Evolutionary conservation across 2,797 vertebrate genomes (phyloP).

Genomic region (Mus minutoides): DNA sequence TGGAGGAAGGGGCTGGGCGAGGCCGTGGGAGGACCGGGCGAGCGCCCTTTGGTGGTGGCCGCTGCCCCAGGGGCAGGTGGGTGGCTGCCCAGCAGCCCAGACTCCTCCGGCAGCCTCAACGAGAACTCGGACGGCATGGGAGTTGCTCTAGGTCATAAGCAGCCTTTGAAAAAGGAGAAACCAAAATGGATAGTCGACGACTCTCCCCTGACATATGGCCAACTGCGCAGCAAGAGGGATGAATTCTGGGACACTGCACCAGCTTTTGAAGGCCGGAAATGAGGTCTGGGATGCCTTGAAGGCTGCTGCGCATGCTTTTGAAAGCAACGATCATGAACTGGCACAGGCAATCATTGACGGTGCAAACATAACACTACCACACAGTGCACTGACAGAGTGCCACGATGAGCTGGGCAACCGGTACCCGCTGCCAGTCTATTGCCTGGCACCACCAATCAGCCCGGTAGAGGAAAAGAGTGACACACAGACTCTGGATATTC

Average conservation of each 20-base stretch:
- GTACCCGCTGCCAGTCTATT: slow-evolving; percentile 99
- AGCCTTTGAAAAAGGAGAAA: slow-evolving; percentile 97
- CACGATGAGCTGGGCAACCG: slow-evolving; percentile 98
- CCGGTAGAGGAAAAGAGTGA: slow-evolving; percentile 98
- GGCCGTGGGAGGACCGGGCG: no score
- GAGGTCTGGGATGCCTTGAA: slow-evolving; percentile 99
- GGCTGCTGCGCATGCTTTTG: slow-evolving; percentile 96
- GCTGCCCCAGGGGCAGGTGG: no score
- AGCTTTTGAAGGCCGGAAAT: slow-evolving; percentile 96
- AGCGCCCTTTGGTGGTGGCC: no score
- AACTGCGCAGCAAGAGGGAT: slow-evolving; percentile 97
- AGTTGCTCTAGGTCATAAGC: slow-evolving; percentile 98
- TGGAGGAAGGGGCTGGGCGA: no score
- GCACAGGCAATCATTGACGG: slow-evolving; percentile 98
- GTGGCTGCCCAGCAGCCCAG: no score
- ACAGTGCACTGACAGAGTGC: slow-evolving; percentile 98
- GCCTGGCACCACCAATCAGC: slow-evolving; percentile 97
- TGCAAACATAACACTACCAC: slow-evolving; percentile 97
- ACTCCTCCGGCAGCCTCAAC: no score
- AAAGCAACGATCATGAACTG: slow-evolving; percentile 97
- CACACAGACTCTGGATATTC: slow-evolving; percentile 92
- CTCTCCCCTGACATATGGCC: slow-evolving; percentile 99
- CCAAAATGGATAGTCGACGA: slow-evolving; percentile 99
- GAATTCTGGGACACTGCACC: slow-evolving; percentile 99
- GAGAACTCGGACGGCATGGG: no score